Evolutionary conservation across 2,797 vertebrate species (phyloP).

Genomic region (Myripristis jacobus): DNA sequence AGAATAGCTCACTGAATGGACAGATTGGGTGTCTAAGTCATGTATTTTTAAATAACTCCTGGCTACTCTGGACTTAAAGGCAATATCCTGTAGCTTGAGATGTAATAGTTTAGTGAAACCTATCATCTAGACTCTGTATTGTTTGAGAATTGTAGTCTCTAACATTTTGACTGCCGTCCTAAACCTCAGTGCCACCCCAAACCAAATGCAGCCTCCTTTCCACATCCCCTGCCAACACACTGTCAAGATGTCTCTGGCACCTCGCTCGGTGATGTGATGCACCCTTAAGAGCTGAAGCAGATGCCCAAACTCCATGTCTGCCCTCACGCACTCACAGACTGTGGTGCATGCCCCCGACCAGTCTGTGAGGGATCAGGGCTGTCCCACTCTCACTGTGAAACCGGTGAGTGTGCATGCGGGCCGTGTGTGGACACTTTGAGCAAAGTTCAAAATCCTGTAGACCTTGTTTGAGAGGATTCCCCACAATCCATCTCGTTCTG

Average conservation of each 20-base stretch:
- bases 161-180: background rate
- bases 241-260: conserved; percentile 21
- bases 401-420: no score
- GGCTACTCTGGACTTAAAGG: no score
- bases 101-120: background rate
- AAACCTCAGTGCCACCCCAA: conserved; percentile 10
- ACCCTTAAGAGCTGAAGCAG: conserved; percentile 28
- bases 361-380: no score
- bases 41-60: background rate
- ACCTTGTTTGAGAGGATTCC: no score
- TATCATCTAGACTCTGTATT: background rate
- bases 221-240: conserved; percentile 21
- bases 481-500: no score
- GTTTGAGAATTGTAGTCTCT: background rate
- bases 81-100: background rate
- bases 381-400: no score
- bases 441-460: no score
- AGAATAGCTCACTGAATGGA: background rate
- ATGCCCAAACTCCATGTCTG: no score
- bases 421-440: no score
- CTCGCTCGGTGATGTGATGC: conserved; percentile 13
- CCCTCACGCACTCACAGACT: no score
- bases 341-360: no score
- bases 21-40: background rate
- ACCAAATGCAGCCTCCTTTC: conserved; percentile 26